phyloP scores from a whole-genome alignment of 1,140 invertebrate genomes.

The Zophobas atratus region DNA sequence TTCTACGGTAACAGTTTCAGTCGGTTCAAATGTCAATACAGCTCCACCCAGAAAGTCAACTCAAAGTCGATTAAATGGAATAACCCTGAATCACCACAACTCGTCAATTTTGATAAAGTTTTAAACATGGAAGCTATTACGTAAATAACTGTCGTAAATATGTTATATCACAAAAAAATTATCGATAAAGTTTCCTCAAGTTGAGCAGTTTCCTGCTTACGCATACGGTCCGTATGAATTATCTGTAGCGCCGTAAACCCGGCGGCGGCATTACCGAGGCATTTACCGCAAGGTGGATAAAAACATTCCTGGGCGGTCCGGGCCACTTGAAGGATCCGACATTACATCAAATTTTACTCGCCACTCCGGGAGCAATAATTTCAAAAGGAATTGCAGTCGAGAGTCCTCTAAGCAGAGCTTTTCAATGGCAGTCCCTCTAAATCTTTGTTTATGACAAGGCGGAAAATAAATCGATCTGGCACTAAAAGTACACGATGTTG shows the following conservation, averaged over 20 bases:
- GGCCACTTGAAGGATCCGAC: constrained; percentile 15
- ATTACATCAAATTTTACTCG: constrained; percentile 37
- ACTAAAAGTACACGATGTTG: constrained; percentile 1
- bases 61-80: no score
- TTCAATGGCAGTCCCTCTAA: constrained; percentile 6
- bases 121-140: no score
- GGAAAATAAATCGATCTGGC: constrained; percentile 4
- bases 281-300: constrained; percentile 18
- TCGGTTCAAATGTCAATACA: no score
- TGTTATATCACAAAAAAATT: no score
- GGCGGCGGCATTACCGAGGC: background rate
- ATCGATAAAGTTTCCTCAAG: no score
- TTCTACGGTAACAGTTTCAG: no score
- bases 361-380: constrained; percentile 25
- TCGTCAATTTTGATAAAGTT: no score
- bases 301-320: constrained; percentile 11
- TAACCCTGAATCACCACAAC: no score
- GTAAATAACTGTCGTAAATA: no score
- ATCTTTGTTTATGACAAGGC: constrained; percentile 35
- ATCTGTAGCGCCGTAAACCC: constrained; percentile 14
- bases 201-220: no score
- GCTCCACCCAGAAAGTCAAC: no score
- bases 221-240: constrained; percentile 13
- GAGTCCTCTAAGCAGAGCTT: background rate
- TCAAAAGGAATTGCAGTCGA: constrained; percentile 5